Percentiles rank a stretch among this genome's conserved stretches.
These are phyloP conservation scores for Psettodes erumei DNA, from an alignment of 2,113 vertebrate species.

Conservation along the genomic window DNA sequence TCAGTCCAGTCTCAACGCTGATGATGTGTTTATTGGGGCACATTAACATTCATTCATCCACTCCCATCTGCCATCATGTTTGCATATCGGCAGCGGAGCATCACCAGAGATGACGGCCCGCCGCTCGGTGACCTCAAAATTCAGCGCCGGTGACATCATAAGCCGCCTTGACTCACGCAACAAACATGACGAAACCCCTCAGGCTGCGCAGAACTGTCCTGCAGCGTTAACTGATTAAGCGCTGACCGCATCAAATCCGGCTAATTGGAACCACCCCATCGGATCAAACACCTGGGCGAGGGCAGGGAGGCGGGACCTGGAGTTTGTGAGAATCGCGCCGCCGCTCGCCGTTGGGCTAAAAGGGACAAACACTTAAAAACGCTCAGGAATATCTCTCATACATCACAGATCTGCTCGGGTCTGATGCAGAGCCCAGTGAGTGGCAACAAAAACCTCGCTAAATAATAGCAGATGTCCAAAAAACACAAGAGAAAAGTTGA, in stretches of 20 bases:
- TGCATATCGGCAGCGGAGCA: conserved; percentile 1
- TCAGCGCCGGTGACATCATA: neutral
- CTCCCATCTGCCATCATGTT: neutral
- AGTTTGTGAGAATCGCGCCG: neutral
- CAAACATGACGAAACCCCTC: no score
- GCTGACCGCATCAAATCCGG: neutral
- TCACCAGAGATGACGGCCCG: neutral
- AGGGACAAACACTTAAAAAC: neutral
- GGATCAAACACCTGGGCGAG: neutral
- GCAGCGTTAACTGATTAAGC: neutral
- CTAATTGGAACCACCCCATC: neutral
- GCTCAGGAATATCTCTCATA: neutral
- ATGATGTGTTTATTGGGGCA: neutral
- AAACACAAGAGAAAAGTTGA: neutral
- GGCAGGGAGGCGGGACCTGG: neutral
- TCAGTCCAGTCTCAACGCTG: neutral
- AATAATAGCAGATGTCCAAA: no score
- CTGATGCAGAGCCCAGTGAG: neutral
- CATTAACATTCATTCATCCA: conserved; percentile 2
- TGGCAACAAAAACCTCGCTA: no score
- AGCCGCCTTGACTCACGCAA: neutral
- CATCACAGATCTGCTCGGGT: neutral
- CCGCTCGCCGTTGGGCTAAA: neutral
- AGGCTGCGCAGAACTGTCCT: neutral
- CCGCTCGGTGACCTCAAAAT: neutral